Conservation (phyloP, 2,888 invertebrate species). For the Hyalella azteca region DNA sequence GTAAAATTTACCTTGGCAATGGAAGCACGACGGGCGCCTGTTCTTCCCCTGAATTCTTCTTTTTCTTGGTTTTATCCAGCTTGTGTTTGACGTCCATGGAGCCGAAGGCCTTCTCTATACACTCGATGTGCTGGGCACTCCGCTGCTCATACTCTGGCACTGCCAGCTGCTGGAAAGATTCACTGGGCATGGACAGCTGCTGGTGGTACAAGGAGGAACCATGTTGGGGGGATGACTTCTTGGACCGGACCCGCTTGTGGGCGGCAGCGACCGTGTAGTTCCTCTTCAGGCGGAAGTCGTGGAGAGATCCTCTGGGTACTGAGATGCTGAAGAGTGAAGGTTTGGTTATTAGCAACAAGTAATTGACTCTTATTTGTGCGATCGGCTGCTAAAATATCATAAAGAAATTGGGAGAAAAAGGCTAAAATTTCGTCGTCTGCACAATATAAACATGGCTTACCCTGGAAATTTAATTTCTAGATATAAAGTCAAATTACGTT, state of each 20-base stretch:
- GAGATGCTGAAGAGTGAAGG: slow-evolving; percentile 8
- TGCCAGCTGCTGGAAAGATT: slow-evolving; percentile 3
- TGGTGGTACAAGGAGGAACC: neutral
- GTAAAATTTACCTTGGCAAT: slow-evolving; percentile 3
- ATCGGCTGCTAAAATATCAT: no score
- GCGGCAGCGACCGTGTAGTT: neutral
- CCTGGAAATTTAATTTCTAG: no score
- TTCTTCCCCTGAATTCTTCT: neutral
- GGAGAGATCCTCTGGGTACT: neutral
- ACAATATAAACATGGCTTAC: no score
- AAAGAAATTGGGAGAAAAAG: no score
- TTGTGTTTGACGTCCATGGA: slow-evolving; percentile 13
- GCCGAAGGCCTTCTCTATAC: neutral
- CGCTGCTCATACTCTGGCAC: slow-evolving; percentile 6
- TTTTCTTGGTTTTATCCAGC: neutral
- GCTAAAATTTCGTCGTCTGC: no score
- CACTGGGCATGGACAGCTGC: slow-evolving; percentile 36
- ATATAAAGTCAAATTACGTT: no score
- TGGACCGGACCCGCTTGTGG: neutral
- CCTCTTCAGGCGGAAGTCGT: neutral
- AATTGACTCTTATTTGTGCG: no score
- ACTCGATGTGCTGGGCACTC: neutral
- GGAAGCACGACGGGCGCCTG: neutral
- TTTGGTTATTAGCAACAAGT: no score
- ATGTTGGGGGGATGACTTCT: neutral